Evolutionary conservation across 2,113 vertebrate genomes (phyloP).

Genomic region (Cebidichthys violaceus): DNA sequence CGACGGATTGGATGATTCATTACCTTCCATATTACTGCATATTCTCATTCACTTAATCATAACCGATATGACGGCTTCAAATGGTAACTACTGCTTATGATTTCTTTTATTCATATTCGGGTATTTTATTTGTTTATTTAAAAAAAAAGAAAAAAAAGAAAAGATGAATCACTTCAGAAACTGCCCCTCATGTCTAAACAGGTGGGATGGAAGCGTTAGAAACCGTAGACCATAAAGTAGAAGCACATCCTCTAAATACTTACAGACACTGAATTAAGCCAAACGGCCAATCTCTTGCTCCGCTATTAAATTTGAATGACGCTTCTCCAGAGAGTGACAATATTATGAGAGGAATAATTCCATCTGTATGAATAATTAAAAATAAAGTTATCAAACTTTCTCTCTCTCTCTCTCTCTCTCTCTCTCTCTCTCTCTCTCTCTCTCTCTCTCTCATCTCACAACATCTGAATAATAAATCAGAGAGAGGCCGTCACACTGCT

Average conservation of each 20-base stretch:
- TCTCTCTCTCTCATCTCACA: conserved; percentile 48
- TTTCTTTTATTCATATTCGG: neutral
- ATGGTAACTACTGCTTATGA: neutral
- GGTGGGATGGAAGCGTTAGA: conserved; percentile 5
- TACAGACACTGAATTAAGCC: conserved; percentile 51
- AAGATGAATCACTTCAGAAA: neutral
- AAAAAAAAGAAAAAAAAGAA: too few relatives aligned
- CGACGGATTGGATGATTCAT: neutral
- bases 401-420: neutral
- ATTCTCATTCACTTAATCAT: neutral
- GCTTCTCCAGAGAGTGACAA: conserved; percentile 70
- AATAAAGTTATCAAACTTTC: conserved; percentile 68
- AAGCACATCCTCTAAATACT: conserved; percentile 45
- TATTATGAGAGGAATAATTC: conserved; percentile 79
- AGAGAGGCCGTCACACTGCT: conserved; percentile 40
- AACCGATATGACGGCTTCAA: neutral
- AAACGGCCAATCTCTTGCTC: conserved; percentile 60
- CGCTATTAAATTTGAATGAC: conserved; percentile 75
- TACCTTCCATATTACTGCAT: neutral
- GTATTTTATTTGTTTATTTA: too few relatives aligned
- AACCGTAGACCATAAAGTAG: conserved; percentile 17
- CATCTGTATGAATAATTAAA: conserved; percentile 79
- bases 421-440: neutral
- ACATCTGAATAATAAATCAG: conserved; percentile 72
- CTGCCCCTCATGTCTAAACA: neutral